A percentile compares a stretch with the other conserved stretches of the same genome.
Evolutionary conservation across 2,113 vertebrate species (phyloP).

Genomic region (Oncorhynchus clarkii): DNA sequence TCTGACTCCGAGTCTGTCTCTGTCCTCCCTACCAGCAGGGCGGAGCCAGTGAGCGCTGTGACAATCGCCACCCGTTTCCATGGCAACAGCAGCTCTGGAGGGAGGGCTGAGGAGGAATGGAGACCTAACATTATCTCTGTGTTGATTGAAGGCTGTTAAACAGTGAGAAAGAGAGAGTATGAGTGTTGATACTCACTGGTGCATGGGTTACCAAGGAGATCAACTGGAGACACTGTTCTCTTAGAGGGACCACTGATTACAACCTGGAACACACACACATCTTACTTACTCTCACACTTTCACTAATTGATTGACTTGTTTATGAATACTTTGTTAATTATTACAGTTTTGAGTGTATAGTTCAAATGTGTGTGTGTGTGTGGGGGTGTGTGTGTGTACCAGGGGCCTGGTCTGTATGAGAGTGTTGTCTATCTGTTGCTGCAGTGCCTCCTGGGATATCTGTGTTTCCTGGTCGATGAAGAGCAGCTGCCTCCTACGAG

Average conservation of each 20-base stretch:
- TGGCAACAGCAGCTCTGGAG: background rate
- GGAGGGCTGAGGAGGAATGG: background rate
- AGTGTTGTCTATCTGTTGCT: constrained; percentile 44
- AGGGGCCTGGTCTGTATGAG: constrained; percentile 43
- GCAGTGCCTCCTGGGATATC: constrained; percentile 50
- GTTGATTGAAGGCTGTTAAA: background rate
- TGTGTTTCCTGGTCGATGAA: constrained; percentile 69
- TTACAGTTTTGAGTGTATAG: no score
- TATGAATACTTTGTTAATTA: no score
- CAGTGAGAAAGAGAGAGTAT: no score
- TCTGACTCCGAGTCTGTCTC: background rate
- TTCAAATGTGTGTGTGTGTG: background rate
- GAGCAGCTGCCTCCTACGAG: constrained; percentile 58
- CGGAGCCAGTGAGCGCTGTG: background rate
- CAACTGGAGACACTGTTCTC: background rate
- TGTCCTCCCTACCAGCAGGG: background rate
- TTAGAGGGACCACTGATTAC: background rate
- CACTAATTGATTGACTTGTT: no score
- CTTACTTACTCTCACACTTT: no score
- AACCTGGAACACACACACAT: background rate
- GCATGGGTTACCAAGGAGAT: background rate
- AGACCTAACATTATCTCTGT: background rate
- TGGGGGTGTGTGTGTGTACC: constrained; percentile 11
- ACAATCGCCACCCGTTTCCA: background rate
- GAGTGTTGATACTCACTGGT: background rate